Percentiles rank a stretch among this genome's conserved stretches.
Evolutionary conservation across 1,140 invertebrate genomes (phyloP).

Genomic region (Sitodiplosis mosellana): DNA sequence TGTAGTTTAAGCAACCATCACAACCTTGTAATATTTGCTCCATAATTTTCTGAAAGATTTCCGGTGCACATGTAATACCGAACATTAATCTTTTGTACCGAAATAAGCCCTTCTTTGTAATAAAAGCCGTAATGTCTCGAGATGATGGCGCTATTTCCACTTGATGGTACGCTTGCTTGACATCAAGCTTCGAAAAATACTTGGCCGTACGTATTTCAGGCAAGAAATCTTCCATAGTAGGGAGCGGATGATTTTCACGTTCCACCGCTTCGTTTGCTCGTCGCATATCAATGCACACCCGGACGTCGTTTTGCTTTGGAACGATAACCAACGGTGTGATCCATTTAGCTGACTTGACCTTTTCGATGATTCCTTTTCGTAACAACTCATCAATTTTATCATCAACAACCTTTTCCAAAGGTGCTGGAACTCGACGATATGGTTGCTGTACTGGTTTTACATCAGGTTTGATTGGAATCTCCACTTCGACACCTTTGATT

Average conservation of each 20-base stretch:
- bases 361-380: slow-evolving; percentile 5
- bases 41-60: slow-evolving; percentile 22
- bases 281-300: slow-evolving; percentile 24
- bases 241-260: slow-evolving; percentile 18
- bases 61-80: slow-evolving; percentile 16
- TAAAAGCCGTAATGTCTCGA: slow-evolving; percentile 20
- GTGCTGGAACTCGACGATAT: slow-evolving; percentile 11
- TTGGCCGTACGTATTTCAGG: slow-evolving; percentile 13
- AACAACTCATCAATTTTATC: slow-evolving; percentile 6
- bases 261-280: slow-evolving; percentile 19
- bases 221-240: slow-evolving; percentile 17
- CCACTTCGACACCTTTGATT: neutral
- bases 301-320: slow-evolving; percentile 14
- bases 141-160: slow-evolving; percentile 8
- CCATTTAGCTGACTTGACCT: slow-evolving; percentile 11
- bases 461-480: neutral
- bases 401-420: slow-evolving; percentile 6
- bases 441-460: slow-evolving; percentile 14
- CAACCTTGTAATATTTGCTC: slow-evolving; percentile 13
- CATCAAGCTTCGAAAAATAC: slow-evolving; percentile 13
- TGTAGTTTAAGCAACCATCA: slow-evolving; percentile 11
- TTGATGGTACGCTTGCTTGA: slow-evolving; percentile 15
- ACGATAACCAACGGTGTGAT: slow-evolving; percentile 21
- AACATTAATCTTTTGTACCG: slow-evolving; percentile 19
- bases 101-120: slow-evolving; percentile 16